These are phyloP conservation scores for Ornithorhynchus anatinus DNA, from an alignment of 2,113 vertebrate species.

Conservation along the genomic window DNA sequence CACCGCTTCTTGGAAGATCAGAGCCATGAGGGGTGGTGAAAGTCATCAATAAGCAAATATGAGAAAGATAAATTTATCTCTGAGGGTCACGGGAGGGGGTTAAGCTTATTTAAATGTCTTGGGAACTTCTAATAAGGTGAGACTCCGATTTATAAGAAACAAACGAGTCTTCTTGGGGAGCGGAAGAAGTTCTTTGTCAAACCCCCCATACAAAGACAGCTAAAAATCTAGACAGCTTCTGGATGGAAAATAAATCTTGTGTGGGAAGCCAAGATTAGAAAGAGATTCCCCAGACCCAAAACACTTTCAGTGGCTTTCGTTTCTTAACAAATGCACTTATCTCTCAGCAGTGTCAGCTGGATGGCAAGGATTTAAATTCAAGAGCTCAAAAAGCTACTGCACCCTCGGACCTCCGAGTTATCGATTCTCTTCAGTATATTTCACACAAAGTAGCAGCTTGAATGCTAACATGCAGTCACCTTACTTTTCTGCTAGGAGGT, in stretches of 20 bases:
- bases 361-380: background rate
- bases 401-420: background rate
- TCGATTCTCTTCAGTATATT: background rate
- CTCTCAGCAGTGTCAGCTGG: background rate
- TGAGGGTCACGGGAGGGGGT: background rate
- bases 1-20: too few species aligned
- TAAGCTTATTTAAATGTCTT: too few species aligned
- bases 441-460: background rate
- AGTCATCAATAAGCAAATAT: too few species aligned
- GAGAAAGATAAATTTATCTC: too few species aligned
- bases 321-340: background rate
- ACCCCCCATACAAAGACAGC: conserved; percentile 9
- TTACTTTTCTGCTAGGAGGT: background rate
- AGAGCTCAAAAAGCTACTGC: background rate
- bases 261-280: conserved; percentile 27
- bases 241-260: background rate
- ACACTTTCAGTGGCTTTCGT: background rate
- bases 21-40: too few species aligned
- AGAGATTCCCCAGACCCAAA: conserved; percentile 4
- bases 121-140: conserved; percentile 3
- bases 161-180: conserved; percentile 21
- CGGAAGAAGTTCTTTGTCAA: conserved; percentile 9
- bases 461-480: background rate
- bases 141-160: conserved; percentile 12
- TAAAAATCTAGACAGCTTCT: conserved; percentile 3